Evolutionary conservation across 1,140 invertebrate species (phyloP).

Genomic region (Odontomachus brunneus): DNA sequence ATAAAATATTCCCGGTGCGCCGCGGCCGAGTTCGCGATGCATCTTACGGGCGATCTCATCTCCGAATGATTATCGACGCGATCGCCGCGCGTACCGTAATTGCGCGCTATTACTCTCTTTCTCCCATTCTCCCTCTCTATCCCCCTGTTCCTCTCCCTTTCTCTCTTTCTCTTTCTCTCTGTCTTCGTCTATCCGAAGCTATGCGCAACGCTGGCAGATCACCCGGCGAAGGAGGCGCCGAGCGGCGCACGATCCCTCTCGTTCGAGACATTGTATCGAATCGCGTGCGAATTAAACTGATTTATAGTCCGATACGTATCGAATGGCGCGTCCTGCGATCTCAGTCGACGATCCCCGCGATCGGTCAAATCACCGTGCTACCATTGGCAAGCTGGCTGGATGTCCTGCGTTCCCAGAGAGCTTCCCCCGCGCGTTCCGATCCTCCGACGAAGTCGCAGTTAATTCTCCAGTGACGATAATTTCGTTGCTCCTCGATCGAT

Average conservation of each 20-base stretch:
- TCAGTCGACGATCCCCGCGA: background rate
- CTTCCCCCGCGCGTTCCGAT: background rate
- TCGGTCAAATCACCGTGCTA: background rate
- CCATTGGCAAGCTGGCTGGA: background rate
- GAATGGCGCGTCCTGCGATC: slow-evolving; percentile 1
- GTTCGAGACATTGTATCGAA: slow-evolving; percentile 48
- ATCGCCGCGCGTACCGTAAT: slow-evolving; percentile 53
- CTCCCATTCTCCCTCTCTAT: background rate
- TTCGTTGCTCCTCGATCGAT: too few species aligned
- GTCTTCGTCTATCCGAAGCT: slow-evolving; percentile 2
- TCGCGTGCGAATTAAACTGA: slow-evolving; percentile 47
- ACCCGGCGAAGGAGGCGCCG: slow-evolving; percentile 35
- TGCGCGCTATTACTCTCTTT: slow-evolving; percentile 51
- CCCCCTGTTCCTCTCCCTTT: background rate
- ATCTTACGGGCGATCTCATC: slow-evolving; percentile 48
- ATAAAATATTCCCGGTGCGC: slow-evolving; percentile 48
- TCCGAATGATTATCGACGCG: slow-evolving; percentile 58
- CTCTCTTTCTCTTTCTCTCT: background rate
- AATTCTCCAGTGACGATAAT: background rate
- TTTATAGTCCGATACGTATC: slow-evolving; percentile 14
- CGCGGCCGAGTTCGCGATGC: slow-evolving; percentile 51
- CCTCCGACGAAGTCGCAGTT: background rate
- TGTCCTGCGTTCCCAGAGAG: background rate
- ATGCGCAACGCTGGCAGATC: slow-evolving; percentile 19
- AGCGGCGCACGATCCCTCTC: background rate